A percentile compares a stretch with the other conserved stretches of the same genome.
Conservation (phyloP, 2,888 invertebrate genomes). For the Seira musarum region DNA sequence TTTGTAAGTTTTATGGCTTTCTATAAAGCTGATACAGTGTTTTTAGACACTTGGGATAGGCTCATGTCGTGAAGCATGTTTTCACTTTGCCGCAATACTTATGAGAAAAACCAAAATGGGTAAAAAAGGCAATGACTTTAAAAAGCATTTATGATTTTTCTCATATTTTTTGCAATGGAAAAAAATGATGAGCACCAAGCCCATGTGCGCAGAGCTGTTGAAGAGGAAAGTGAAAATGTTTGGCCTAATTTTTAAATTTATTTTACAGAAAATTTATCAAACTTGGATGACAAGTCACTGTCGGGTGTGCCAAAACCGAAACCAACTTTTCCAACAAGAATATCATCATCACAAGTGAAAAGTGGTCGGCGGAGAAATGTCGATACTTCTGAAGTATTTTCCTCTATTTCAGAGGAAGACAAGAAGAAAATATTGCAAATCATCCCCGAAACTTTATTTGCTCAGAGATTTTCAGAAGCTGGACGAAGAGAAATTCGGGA, state of each 20-base stretch:
- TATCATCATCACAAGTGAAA: not conserved
- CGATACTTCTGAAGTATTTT: not conserved
- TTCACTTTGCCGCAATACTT: no score
- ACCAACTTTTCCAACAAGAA: conserved; percentile 18
- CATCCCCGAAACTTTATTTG: conserved; percentile 18
- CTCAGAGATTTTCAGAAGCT: not conserved
- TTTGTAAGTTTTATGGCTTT: no score
- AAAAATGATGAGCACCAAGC: not conserved
- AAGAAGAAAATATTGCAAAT: not conserved
- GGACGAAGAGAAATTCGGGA: conserved; percentile 22
- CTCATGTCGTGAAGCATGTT: conserved; percentile 4
- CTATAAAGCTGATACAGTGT: no score
- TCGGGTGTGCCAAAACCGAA: not conserved
- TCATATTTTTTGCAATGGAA: not conserved
- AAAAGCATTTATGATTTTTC: not conserved
- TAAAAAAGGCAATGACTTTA: conserved; percentile 1
- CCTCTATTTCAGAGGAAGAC: conserved; percentile 1
- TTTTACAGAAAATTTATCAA: not conserved
- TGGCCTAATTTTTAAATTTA: conserved; percentile 11
- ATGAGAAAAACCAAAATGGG: no score
- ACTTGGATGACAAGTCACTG: not conserved
- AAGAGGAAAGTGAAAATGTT: conserved; percentile 6
- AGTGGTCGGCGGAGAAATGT: not conserved
- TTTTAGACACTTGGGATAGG: no score
- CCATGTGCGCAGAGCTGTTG: not conserved